Evolutionary conservation across 2,888 invertebrate genomes (phyloP), one percentile per base, ranked within the genome.

Genomic region (Acrobasis suavella): DNA sequence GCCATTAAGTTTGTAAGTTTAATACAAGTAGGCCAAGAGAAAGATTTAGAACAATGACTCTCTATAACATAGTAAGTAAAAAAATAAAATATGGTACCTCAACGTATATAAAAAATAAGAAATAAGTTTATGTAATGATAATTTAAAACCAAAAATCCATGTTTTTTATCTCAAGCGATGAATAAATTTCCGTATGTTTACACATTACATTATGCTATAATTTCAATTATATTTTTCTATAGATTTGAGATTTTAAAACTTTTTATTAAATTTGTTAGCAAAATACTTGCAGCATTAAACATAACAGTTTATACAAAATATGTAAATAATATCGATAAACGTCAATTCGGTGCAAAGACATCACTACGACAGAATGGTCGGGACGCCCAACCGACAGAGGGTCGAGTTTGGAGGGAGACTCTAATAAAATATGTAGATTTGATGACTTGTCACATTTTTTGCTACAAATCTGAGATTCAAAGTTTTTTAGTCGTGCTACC

Each of bases 371-470:
- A 70, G 72, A 80, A 75, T 75, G 78, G 81, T 80, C 80, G 80
- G 83, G 73, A 80, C 82, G 80, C 80, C 80, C 83, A 73, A 80
- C 82, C 81, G 78, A 81, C 87, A 79, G 90, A 90, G 88, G 90
- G 89, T 87, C 85, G 83, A 80, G 84, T 82, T 83, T 80, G 82
- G 82, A 85, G 85, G 82, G 85, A 85, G 85, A 87, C 78, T 82
- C 89, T 89, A 91, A 91, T 92, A 91, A 91, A 92, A 92, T 92
- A 91, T 91, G 92, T 87, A 92, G 92, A 92, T 92, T 91, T 91
- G 91, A 92, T 91, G 91, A 92, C 90, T 91, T 92, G 91, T 89
- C 91, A 92, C 89, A 90, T 91, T 91, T 91, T 89, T 92, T 91
- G 89, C 80, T 82, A 88, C 88, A 89, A 91, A 90, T 91, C 90